Percentiles rank a stretch among this genome's conserved stretches.
phyloP scores from a whole-genome alignment of 2,888 invertebrate genomes.

The Ormyrus nitidulus region DNA sequence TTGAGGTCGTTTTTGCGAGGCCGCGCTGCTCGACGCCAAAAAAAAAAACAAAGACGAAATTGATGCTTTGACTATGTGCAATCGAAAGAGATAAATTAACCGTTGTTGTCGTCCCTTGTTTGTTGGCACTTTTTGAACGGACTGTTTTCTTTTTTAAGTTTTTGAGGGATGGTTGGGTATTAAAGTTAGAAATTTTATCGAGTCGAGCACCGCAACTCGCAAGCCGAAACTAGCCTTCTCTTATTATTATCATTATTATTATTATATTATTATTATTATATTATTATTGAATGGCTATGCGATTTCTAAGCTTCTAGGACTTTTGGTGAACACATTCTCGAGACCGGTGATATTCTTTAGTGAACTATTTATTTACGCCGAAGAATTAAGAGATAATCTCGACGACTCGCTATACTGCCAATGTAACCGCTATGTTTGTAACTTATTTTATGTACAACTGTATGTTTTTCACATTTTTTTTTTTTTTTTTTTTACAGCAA shows the following conservation, averaged over 20 bases:
- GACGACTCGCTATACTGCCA: constrained; percentile 70
- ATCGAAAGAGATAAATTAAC: constrained; percentile 6
- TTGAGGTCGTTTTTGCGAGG: neutral
- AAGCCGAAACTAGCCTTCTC: neutral
- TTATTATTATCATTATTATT: too few relatives aligned
- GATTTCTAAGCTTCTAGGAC: constrained; percentile 61
- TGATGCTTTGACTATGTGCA: constrained; percentile 24
- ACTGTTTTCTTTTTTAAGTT: neutral
- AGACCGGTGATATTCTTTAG: constrained; percentile 74
- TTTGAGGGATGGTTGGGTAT: constrained; percentile 14
- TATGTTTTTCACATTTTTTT: constrained; percentile 8
- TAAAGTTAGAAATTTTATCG: constrained; percentile 25
- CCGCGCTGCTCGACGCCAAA: too few relatives aligned
- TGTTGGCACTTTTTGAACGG: too few relatives aligned
- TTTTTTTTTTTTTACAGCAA: too few relatives aligned
- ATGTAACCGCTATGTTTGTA: constrained; percentile 65
- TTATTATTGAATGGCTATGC: too few relatives aligned
- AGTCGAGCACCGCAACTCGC: neutral
- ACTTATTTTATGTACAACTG: constrained; percentile 57
- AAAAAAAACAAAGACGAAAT: neutral
- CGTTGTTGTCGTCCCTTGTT: constrained; percentile 29
- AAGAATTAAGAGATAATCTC: constrained; percentile 67
- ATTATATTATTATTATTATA: too few relatives aligned
- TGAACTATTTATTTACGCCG: constrained; percentile 71
- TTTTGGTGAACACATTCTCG: constrained; percentile 63